These are phyloP conservation scores for Drymonia ruficornis DNA, from an alignment of 2,888 invertebrate genomes.

Conservation along the genomic window DNA sequence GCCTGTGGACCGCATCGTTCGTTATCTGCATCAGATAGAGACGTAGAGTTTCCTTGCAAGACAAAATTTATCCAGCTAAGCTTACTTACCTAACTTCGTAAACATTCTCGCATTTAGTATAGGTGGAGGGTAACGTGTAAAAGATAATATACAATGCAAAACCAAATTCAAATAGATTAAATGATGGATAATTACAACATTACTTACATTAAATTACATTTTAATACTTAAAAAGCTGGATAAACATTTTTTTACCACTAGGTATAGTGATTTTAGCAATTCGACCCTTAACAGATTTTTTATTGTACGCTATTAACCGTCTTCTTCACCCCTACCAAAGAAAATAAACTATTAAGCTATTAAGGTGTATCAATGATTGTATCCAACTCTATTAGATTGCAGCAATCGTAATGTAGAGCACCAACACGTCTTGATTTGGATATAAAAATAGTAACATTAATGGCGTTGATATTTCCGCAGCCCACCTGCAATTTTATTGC, in stretches of 20 bases:
- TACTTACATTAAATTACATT: no score
- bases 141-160: no score
- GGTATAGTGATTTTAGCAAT: no score
- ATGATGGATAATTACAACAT: no score
- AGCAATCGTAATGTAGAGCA: constrained; percentile 14
- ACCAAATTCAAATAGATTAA: no score
- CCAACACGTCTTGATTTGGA: not conserved
- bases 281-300: no score
- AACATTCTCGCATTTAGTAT: no score
- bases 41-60: not conserved
- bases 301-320: not conserved
- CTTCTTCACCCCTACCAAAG: not conserved
- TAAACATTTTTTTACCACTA: no score
- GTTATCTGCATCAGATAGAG: not conserved
- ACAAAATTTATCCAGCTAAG: not conserved
- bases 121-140: no score
- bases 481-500: constrained; percentile 18
- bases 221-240: no score
- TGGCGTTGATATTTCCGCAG: constrained; percentile 17
- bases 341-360: no score
- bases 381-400: constrained; percentile 14
- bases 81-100: no score
- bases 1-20: not conserved
- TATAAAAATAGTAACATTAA: constrained; percentile 10
- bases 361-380: not conserved